Conservation (phyloP, 2,113 vertebrate species). For the Pelvicachromis taeniatus region DNA sequence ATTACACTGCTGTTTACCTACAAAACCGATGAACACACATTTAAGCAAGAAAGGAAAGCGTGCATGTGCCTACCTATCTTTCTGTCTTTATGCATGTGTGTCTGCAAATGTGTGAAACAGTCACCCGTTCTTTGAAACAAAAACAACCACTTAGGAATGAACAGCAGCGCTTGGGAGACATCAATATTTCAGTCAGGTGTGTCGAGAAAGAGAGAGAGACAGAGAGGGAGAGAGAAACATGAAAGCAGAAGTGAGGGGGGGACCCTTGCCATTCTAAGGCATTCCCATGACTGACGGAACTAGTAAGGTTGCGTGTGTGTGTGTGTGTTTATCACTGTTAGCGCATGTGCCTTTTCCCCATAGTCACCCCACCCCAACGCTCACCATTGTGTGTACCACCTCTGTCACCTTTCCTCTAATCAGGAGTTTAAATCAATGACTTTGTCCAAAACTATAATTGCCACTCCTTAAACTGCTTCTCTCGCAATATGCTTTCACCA, state of each 20-base stretch:
- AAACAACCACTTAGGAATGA: conserved; percentile 67
- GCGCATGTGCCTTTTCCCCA: conserved; percentile 25
- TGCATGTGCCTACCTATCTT: background rate
- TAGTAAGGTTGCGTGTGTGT: conserved; percentile 1
- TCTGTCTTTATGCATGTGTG: background rate
- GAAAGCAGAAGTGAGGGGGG: conserved; percentile 34
- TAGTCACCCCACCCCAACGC: conserved; percentile 44
- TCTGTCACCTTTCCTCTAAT: conserved; percentile 77
- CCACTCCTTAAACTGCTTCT: conserved; percentile 76
- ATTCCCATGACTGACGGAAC: conserved; percentile 50
- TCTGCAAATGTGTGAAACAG: background rate
- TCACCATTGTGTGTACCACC: conserved; percentile 63
- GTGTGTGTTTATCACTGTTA: conserved; percentile 13
- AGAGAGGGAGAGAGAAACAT: conserved; percentile 11
- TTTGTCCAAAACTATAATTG: conserved; percentile 81
- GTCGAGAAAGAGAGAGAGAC: conserved; percentile 43
- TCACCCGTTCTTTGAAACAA: conserved; percentile 49
- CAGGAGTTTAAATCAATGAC: conserved; percentile 80
- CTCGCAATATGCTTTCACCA: conserved; percentile 74
- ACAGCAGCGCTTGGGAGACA: conserved; percentile 56
- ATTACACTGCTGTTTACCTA: background rate
- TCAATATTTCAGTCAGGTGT: conserved; percentile 73
- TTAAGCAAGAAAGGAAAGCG: background rate
- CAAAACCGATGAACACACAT: background rate
- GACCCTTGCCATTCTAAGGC: conserved; percentile 47